Conservation (phyloP, 2,888 invertebrate species). For the Lathronympha strigana region DNA sequence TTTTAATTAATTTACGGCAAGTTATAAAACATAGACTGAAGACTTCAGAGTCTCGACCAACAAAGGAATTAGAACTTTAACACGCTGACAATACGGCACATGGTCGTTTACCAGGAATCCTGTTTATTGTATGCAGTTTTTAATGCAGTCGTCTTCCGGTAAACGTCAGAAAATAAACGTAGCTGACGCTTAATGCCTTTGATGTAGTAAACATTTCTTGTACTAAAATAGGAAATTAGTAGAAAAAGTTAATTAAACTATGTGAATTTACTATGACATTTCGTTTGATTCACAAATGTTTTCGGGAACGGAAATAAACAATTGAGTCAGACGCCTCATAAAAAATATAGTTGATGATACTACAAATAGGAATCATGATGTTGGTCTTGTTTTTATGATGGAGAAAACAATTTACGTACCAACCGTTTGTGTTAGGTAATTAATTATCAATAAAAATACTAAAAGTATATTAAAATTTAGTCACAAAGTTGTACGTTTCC, state of each 20-base stretch:
- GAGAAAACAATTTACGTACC: too few relatives aligned
- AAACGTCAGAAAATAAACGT: conserved; percentile 30
- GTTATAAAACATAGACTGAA: conserved; percentile 16
- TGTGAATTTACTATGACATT: conserved; percentile 11
- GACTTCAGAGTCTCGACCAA: not conserved
- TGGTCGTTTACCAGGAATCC: not conserved
- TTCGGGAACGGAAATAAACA: not conserved
- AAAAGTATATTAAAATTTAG: too few relatives aligned
- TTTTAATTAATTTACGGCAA: conserved; percentile 21
- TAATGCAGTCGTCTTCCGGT: conserved; percentile 38
- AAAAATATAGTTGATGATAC: not conserved
- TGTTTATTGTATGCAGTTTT: conserved; percentile 36
- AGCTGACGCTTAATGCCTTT: conserved; percentile 25
- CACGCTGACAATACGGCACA: not conserved
- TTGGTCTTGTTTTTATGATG: too few relatives aligned
- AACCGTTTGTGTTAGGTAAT: too few relatives aligned
- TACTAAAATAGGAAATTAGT: conserved; percentile 12
- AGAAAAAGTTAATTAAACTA: conserved; percentile 1
- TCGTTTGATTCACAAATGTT: not conserved
- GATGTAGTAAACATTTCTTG: conserved; percentile 26
- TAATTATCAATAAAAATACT: too few relatives aligned
- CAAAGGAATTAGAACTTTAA: not conserved
- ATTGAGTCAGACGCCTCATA: not conserved
- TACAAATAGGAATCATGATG: too few relatives aligned
- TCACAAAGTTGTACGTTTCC: too few relatives aligned